phyloP scores from a whole-genome alignment of 2,888 invertebrate species.

The Lasioglossum zephyrum region DNA sequence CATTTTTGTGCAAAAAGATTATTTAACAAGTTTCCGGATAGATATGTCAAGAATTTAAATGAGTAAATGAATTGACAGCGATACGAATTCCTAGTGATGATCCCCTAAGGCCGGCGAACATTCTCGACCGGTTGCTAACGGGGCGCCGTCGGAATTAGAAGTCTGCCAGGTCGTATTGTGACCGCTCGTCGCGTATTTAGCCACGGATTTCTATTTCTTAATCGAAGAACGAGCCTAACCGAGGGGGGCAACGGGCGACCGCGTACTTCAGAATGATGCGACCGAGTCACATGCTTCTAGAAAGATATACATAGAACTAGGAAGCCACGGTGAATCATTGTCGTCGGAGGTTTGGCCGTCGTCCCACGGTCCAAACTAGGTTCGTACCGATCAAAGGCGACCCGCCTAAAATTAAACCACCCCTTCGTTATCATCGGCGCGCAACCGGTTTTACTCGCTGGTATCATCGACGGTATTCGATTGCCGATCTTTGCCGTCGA shows the following conservation, averaged over 20 bases:
- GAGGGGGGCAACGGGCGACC: background rate
- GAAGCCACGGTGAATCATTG: constrained; percentile 80
- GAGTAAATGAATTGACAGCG: background rate
- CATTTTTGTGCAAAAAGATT: no score
- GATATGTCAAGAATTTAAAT: no score
- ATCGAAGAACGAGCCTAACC: constrained; percentile 19
- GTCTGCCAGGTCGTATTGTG: background rate
- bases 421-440: constrained; percentile 54
- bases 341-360: constrained; percentile 78
- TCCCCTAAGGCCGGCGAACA: background rate
- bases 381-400: constrained; percentile 77
- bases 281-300: constrained; percentile 71
- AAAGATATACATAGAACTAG: constrained; percentile 79
- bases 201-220: constrained; percentile 30
- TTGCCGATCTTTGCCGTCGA: background rate
- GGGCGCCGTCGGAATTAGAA: constrained; percentile 9
- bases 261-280: constrained; percentile 56
- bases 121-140: background rate
- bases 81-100: background rate
- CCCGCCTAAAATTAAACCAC: constrained; percentile 76
- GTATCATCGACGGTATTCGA: constrained; percentile 59
- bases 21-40: no score
- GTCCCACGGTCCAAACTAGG: constrained; percentile 81
- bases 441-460: no score
- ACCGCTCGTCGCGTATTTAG: constrained; percentile 20